A percentile compares a stretch with the other conserved stretches of the same genome.
Evolutionary conservation across 2,797 vertebrate genomes (phyloP).

Genomic region (Philypnodon macrostomus): DNA sequence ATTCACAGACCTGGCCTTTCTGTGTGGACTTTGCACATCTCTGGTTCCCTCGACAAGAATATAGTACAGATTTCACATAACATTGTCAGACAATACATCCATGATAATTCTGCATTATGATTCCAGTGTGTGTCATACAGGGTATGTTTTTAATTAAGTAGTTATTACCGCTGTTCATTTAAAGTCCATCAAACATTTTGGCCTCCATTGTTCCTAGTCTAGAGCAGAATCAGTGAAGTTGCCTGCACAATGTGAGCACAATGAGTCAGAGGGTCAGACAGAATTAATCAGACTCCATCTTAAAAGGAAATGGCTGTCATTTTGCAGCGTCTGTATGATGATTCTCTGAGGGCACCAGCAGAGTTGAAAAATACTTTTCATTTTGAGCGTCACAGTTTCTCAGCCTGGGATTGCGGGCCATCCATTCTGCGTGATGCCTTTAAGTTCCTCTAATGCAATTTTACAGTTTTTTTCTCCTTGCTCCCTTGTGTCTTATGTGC

Average conservation of each 20-base stretch:
- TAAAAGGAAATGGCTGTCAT: constrained; percentile 26
- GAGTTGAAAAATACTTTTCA: constrained; percentile 77
- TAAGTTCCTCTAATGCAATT: constrained; percentile 64
- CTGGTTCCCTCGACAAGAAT: too few species aligned
- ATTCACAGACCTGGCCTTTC: too few species aligned
- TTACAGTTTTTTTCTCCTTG: constrained; percentile 15
- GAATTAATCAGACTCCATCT: constrained; percentile 28
- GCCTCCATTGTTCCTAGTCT: background rate
- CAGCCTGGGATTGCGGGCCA: constrained; percentile 56
- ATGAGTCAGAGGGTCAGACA: constrained; percentile 30
- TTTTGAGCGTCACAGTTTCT: constrained; percentile 61
- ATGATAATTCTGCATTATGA: constrained; percentile 13
- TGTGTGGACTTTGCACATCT: too few species aligned
- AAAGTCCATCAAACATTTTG: constrained; percentile 1
- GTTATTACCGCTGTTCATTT: constrained; percentile 6
- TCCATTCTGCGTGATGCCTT: constrained; percentile 65
- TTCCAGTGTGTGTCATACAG: background rate
- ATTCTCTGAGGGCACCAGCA: constrained; percentile 40
- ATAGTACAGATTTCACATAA: background rate
- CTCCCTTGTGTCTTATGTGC: constrained; percentile 22
- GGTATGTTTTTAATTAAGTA: constrained; percentile 5
- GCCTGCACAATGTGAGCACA: background rate
- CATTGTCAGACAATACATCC: background rate
- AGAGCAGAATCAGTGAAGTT: background rate
- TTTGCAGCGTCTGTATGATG: constrained; percentile 19